Evolutionary conservation across 2,888 invertebrate genomes (phyloP).

Genomic region (Gnatocerus cornutus): DNA sequence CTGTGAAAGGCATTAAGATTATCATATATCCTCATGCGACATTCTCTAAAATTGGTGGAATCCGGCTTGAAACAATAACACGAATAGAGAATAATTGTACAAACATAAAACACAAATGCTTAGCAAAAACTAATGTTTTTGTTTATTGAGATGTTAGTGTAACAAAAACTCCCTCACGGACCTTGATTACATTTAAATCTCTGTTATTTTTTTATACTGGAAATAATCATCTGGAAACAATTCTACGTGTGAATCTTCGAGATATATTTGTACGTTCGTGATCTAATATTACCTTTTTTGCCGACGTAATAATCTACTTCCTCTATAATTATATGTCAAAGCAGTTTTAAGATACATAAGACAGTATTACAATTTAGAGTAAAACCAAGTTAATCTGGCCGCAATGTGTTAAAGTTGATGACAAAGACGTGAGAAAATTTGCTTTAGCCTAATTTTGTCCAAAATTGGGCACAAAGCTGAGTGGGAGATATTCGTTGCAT

Average conservation of each 20-base stretch:
- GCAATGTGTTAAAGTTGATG: conserved; percentile 22
- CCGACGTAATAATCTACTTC: conserved; percentile 43
- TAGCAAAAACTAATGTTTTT: conserved; percentile 31
- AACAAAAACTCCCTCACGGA: conserved; percentile 30
- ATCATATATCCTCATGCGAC: conserved; percentile 57
- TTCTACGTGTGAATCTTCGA: conserved; percentile 50
- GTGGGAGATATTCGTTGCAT: too few relatives aligned
- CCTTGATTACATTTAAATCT: conserved; percentile 46
- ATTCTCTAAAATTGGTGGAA: conserved; percentile 55
- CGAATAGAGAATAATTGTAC: conserved; percentile 1
- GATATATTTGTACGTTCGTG: conserved; percentile 48
- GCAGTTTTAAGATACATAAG: conserved; percentile 38
- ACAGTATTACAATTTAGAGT: conserved; percentile 39
- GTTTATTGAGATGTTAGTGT: neutral
- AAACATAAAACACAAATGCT: conserved; percentile 11
- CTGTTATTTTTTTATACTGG: conserved; percentile 32
- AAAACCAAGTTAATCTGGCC: conserved; percentile 25
- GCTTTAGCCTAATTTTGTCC: neutral
- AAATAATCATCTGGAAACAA: conserved; percentile 40
- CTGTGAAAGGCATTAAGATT: conserved; percentile 59
- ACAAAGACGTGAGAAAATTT: conserved; percentile 38
- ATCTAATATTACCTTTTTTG: conserved; percentile 50
- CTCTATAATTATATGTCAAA: conserved; percentile 48
- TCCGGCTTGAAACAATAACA: conserved; percentile 19
- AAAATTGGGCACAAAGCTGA: neutral